Base-by-base conservation (phyloP, 2,797 vertebrate species). In the Betta splendens region DNA sequence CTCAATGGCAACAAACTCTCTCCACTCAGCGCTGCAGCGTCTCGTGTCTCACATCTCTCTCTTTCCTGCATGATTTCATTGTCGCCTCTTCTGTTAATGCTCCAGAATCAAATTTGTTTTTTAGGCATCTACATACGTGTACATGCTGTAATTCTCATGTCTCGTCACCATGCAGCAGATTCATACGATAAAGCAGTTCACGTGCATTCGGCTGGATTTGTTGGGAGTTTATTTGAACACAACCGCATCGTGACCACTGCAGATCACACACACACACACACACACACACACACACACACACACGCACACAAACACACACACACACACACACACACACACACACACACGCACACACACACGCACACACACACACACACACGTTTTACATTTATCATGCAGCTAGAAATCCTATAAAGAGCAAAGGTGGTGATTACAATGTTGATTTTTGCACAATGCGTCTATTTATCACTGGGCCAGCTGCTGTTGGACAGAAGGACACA, bases 331-430 rank as follows among this genome's bases (percentile, higher is more conserved):
- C n/a, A n/a, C n/a, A n/a, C n/a, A n/a, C n/a, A n/a, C n/a, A n/a
- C n/a, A n/a, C n/a, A n/a, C n/a, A n/a, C n/a, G n/a, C n/a, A n/a
- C n/a, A n/a, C n/a, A n/a, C n/a, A n/a, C n/a, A n/a, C n/a, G n/a
- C n/a, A n/a, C n/a, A n/a, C n/a, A n/a, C n/a, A 85, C 89, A 93
- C 92, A 94, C 92, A 92, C 92, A 90, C 89, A 89, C 87, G 89
- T 93, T 93, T 94, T 88, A 93, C 90, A 95, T 95, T 94, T 94
- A 94, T 94, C 93, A 93, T 92, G 89, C 92, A 92, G 93, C 85
- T 75, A 91, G 92, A 94, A 94, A 94, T 94, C 93, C 93, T 94
- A 93, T 93, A 93, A 93, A 94, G 92, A 93, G 93, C 91, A 95
- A 91, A 94, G 93, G 89, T 93, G 92, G 90, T 92, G 92, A 93